Base-by-base conservation (phyloP, 1,140 invertebrate species). In the Diabrotica virgifera region DNA sequence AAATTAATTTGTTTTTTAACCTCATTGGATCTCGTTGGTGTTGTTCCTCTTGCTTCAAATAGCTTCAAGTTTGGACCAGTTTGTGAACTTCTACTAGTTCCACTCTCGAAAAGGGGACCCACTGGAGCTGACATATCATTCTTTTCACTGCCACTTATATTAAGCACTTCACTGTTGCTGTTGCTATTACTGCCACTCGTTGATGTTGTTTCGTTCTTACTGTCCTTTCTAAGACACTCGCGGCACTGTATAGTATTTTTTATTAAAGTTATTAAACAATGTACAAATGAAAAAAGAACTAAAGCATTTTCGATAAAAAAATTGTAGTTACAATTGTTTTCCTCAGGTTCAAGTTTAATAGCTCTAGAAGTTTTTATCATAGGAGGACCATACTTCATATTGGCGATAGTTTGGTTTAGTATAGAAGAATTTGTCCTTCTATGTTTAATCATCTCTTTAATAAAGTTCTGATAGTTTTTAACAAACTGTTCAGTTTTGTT, bases 301-400 rank as follows among this genome's bases (percentile, higher is more conserved):
- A 69, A 66, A 35, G 67, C 58, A 66, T 69, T 66, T 52, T 66
- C 46, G 24, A 69, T 60, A 13, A 69, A 69, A 38, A 60, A 57
- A 13, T 63, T 53, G 9, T 63, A 53, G 37, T 59, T 59, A 56
- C 67, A 69, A 13, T 13, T 35, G 14, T 52, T 36, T 5, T 38
- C 57, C 50, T 52, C 54, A 9, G 14, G 50, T 52, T 59, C 58
- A 24, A 40, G 35, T 56, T 63, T 65, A 13, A 66, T 63, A 6
- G 61, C 36, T 46, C 52, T 56, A n/a, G 10, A 57, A 12, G 40
- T 57, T 36, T 37, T 61, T n/a, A 53, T 38, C 8, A 54, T 52
- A 9, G 5, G n/a, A 24, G 36, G 38, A 36, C 13, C n/a, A 12
- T 65, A 36, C 38, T 57, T 65, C 36, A 11, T 46, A 36, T 55